Conservation (phyloP, 2,888 invertebrate genomes). For the Oligia strigilis region DNA sequence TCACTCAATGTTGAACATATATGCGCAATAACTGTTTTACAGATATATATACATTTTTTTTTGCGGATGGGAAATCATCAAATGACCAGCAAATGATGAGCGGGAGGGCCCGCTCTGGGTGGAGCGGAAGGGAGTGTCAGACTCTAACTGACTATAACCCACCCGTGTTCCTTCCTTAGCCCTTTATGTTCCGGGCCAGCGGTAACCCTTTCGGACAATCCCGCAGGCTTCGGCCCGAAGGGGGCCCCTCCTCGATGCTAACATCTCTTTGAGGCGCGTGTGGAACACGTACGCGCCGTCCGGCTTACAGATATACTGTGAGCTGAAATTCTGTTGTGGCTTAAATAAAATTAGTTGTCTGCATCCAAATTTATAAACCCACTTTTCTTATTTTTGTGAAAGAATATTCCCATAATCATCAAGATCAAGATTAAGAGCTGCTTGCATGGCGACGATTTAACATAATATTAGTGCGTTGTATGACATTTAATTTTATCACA, state of each 20-base stretch:
- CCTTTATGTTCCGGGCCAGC: no score
- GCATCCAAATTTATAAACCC: neutral
- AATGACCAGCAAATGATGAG: no score
- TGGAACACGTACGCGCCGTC: no score
- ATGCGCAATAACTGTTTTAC: neutral
- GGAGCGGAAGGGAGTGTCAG: no score
- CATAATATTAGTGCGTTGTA: neutral
- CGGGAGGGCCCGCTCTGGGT: no score
- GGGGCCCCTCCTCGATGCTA: no score
- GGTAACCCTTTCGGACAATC: no score
- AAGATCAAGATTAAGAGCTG: neutral
- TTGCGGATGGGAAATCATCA: no score
- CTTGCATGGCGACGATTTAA: neutral
- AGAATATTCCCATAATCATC: neutral
- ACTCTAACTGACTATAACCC: no score
- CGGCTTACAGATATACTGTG: neutral
- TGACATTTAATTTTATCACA: neutral
- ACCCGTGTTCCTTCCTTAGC: no score
- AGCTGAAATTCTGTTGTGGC: neutral
- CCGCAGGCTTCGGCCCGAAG: no score
- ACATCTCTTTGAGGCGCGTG: no score
- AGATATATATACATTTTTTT: neutral
- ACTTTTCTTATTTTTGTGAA: neutral
- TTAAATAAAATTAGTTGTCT: neutral
- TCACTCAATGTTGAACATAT: neutral